Base-by-base conservation (phyloP, 2,113 vertebrate species). In the Oreochromis tanganicae region DNA sequence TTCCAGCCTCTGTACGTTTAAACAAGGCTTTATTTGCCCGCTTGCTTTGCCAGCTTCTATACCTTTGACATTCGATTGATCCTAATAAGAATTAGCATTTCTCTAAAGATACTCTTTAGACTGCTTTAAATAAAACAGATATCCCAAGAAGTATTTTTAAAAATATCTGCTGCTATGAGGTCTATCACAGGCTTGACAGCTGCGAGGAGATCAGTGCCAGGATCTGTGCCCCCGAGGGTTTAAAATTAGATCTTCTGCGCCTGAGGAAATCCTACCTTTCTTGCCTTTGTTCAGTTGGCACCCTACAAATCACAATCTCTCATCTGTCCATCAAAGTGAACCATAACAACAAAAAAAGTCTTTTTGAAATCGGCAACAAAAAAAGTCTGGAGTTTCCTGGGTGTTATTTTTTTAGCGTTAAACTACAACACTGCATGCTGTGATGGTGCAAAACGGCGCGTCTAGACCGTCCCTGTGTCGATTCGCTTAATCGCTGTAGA, bases 401-500 rank as follows among this genome's bases (percentile, higher is more conserved):
- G 4, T 56, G 19, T 68, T 68, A 8, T 38, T 68, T 68, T 54
- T 82, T 56, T n/a, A 21, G 27, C 6, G 2, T 78, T 34, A 75
- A 85, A 29, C 14, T 52, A 66, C 24, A 63, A 55, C 54, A 29
- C 41, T 50, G n/a, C 17, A 78, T 24, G 52, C 34, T 73, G 68
- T 59, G 50, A 85, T 36, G 55, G 57, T 81, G 54, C 38, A 54
- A 68, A 59, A 54, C 43, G 57, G 19, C 32, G 14, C 17, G 75
- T 86, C 91, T 86, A 36, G 48, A 89, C 43, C 1, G 78, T 43
- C 83, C 82, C 63, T 2, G 61, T 80, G 87, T 85, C 19, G 56
- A 89, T 92, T 75, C 59, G 27, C 91, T 86, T 87, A 87, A 93
- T 91, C 85, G 48, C 78, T 82, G 84, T 57, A 80, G 82, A 89